Evolutionary conservation across 2,113 vertebrate species (phyloP).

Genomic region (Scytalopus superciliaris): DNA sequence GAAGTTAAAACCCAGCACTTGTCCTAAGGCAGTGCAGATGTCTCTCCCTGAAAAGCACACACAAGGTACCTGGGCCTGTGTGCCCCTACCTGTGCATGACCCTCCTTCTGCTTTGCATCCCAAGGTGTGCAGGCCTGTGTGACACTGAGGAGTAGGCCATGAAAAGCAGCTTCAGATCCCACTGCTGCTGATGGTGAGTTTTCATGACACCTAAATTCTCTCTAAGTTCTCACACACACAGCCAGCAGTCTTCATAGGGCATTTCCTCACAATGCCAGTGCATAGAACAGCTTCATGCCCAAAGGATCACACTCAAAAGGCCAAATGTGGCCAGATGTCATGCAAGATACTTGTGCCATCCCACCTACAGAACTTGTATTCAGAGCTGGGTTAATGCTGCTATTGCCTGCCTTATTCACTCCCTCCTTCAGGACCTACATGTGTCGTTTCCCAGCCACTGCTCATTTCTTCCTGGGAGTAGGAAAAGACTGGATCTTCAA

Average conservation of each 20-base stretch:
- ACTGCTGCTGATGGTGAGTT: not conserved
- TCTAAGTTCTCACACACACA: not conserved
- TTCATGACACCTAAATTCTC: not conserved
- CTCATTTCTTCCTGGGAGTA: not conserved
- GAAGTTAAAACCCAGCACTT: not conserved
- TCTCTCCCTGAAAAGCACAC: not conserved
- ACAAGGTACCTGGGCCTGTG: fast-evolving
- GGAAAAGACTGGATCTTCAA: not conserved
- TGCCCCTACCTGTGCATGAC: not conserved
- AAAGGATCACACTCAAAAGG: not conserved
- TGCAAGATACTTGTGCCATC: not conserved
- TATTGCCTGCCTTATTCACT: not conserved
- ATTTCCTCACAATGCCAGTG: not conserved
- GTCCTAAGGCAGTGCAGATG: not conserved
- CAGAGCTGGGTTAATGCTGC: not conserved
- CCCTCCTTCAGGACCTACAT: not conserved
- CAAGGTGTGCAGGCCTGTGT: not conserved
- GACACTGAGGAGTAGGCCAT: not conserved
- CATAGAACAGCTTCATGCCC: not conserved
- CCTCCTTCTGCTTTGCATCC: not conserved
- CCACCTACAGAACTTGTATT: not conserved
- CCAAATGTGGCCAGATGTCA: not conserved
- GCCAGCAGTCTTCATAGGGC: not conserved
- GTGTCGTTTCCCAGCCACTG: not conserved
- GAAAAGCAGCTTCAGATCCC: not conserved